These are phyloP conservation scores for Mormyrus proboscirostris DNA, from an alignment of 2,797 vertebrate species.

Conservation along the genomic window DNA sequence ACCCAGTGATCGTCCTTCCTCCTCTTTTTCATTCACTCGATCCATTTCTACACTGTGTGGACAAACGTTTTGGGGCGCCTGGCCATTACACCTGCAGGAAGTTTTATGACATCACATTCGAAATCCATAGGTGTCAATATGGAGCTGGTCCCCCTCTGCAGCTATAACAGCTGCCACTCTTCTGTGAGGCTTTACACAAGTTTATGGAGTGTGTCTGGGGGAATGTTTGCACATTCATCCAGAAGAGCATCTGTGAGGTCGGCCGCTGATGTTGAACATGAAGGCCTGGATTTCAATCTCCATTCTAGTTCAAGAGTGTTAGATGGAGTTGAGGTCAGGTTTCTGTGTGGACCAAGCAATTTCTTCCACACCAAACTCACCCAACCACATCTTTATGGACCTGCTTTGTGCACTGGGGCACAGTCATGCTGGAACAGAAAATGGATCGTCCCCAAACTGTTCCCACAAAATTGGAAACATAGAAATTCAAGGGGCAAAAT, in stretches of 20 bases:
- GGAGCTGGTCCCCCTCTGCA: background rate
- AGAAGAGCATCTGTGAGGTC: background rate
- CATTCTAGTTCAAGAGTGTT: background rate
- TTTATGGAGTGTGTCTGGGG: background rate
- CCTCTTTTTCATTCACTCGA: background rate
- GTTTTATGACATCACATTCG: background rate
- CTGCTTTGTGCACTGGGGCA: background rate
- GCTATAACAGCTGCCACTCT: background rate
- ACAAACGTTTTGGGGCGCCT: background rate
- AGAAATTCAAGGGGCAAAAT: background rate
- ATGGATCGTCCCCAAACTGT: too few species aligned
- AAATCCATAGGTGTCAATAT: background rate
- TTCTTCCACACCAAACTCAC: background rate
- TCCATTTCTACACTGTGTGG: background rate
- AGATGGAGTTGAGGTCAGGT: background rate
- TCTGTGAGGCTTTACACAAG: background rate
- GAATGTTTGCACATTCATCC: background rate
- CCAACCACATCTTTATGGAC: background rate
- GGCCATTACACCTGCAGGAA: background rate
- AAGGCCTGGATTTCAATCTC: background rate
- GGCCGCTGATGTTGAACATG: background rate
- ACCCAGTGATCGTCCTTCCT: slow-evolving; percentile 17
- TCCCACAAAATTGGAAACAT: too few species aligned
- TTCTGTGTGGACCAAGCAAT: background rate
- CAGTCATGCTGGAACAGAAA: too few species aligned